Base-by-base conservation (phyloP, 1,140 invertebrate species). In the Trachelipus rathkii region DNA sequence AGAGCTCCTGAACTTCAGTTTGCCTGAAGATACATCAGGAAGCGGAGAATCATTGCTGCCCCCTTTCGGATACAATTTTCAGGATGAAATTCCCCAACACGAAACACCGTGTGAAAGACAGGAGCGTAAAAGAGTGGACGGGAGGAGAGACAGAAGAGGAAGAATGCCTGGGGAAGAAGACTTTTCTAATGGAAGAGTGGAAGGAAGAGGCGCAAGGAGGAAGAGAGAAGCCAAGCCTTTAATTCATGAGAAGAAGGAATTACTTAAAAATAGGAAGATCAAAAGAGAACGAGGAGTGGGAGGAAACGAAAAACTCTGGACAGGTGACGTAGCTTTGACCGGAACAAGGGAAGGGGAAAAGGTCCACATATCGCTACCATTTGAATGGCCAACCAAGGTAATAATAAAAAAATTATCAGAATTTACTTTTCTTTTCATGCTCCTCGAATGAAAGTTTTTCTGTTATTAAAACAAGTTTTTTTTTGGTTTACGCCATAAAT, bases 1-100 rank as follows among this genome's bases (percentile, higher is more conserved):
- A 60, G 50, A 60, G 50, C 50, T 60, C 50, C 50, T 60, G 50
- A 60, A 60, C 50, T 60, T 60, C 50, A 60, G 50, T 60, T 60
- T 60, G 50, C 50, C 50, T 60, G 50, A 60, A 60, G 50, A 19
- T 60, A 60, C 8, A 15, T 60, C 50, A 60, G 50, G 50, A 60
- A 60, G 50, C 50, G 50, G 19, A 13, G 50, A 60, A 60, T 60
- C 50, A 3, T 60, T 19, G 11, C 1, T 60, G 50, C 8, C 50
- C 19, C 50, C 50, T 8, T 60, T 60, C 50, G 50, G 50, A 60
- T 60, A 19, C 11, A 60, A 8, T 19, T 60, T 60, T 60, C 50
- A 60, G 50, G 50, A 60, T 60, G 50, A 15, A 15, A 15, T 60
- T 19, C 11, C 19, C 11, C 11, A 60, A 19, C 11, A 19, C 11